phyloP scores from a whole-genome alignment of 2,113 vertebrate species.

The Macquaria ambigua region DNA sequence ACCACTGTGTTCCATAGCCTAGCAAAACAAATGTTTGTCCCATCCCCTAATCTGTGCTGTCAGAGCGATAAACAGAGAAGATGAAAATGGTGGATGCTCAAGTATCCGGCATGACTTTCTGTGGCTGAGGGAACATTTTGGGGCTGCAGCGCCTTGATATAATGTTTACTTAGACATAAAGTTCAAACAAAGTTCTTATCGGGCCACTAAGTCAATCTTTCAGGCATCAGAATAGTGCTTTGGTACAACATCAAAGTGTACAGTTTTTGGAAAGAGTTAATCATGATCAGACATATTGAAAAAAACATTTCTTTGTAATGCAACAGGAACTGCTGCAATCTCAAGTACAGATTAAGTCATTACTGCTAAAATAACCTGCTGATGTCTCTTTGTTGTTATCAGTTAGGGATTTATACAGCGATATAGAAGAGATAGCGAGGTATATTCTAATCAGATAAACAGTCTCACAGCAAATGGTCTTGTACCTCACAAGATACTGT shows the following conservation, averaged over 20 bases:
- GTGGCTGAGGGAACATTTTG: slow-evolving; percentile 25
- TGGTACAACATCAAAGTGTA: slow-evolving; percentile 42
- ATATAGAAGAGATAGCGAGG: background rate
- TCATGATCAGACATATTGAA: slow-evolving; percentile 14
- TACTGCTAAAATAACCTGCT: slow-evolving; percentile 40
- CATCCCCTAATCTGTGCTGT: slow-evolving; percentile 55
- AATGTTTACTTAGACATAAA: slow-evolving; percentile 49
- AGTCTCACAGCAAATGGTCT: background rate
- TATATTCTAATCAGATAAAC: slow-evolving; percentile 42
- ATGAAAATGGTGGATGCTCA: slow-evolving; percentile 22
- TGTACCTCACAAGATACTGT: slow-evolving; percentile 13
- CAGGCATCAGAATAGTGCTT: background rate
- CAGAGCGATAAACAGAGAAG: slow-evolving; percentile 57
- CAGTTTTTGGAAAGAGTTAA: slow-evolving; percentile 29
- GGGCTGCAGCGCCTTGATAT: slow-evolving; percentile 4
- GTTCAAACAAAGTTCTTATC: slow-evolving; percentile 46
- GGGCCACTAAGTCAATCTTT: slow-evolving; percentile 23
- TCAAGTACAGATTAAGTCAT: slow-evolving; percentile 15
- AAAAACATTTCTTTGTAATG: slow-evolving; percentile 1
- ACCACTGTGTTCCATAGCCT: slow-evolving; percentile 28
- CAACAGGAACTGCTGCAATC: slow-evolving; percentile 15
- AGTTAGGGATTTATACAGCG: background rate
- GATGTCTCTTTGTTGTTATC: slow-evolving; percentile 23
- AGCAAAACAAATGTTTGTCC: slow-evolving; percentile 50
- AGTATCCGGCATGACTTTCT: slow-evolving; percentile 37